Evolutionary conservation across 2,888 invertebrate genomes (phyloP), one percentile per base, ranked within the genome.

Genomic region (Platycnemis pennipes): DNA sequence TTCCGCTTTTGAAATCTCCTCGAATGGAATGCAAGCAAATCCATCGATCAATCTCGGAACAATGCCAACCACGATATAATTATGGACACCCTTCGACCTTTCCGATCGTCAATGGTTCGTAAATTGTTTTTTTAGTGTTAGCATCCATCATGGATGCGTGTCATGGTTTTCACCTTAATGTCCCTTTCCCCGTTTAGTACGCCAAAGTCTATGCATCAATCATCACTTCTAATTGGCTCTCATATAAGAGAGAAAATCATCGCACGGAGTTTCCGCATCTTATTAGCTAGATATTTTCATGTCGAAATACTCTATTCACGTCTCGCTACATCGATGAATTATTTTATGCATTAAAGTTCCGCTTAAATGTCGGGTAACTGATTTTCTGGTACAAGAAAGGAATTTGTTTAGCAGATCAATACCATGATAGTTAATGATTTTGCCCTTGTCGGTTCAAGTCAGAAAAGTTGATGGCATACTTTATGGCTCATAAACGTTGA

Each of bases 61-160:
- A 77, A 77, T 77, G 77, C 77, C 77, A 77, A 77, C 31, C 31
- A 77, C 56, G 91, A 91, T 91, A 91, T 91, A 91, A 63, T 91
- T 63, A 91, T 91, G 91, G 37, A 91, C 63, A 69, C 44, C 56
- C 91, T 91, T 77, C 77, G 91, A 91, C 91, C 91, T 91, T 69
- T 91, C n/a, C 63, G 91, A 91, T 63, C 91, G 63, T 91, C 44
- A 77, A 91, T 63, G 63, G 63, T 44, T 91, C 63, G 91, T 91
- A 63, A 37, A 37, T 91, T 45, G 56, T 91, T 91, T 91, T 91
- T 44, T 63, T 63, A 63, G 26, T 45, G 63, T 44, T 69, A 44
- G 42, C 69, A 44, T 44, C 44, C 91, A 69, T 91, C 91, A 69
- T 77, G 63, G 8, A 69, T 91, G 31, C 63, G 56, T 22, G 31